Evolutionary conservation across 2,888 invertebrate genomes (phyloP), one percentile per base, ranked within the genome.

Genomic region (Clivina fossor): DNA sequence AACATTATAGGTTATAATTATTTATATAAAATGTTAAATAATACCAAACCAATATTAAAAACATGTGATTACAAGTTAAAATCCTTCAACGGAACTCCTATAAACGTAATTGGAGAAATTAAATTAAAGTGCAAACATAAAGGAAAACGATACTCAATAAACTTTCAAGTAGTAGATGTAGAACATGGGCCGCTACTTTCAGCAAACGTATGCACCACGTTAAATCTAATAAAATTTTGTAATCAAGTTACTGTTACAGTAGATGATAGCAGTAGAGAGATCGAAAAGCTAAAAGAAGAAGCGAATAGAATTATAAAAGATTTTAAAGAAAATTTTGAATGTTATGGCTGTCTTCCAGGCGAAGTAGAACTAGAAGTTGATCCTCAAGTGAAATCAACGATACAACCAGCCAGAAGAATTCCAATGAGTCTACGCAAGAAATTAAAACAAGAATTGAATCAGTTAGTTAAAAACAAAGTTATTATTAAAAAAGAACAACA

Each of bases 361-460:
- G 37, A 50, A 43, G 47, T 58, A 19, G 22, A 18, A 7, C 19
- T 59, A 13, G 57, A 59, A 46, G 22, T 59, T 7, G 53, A 49
- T 18, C 7, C 28, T 18, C 8, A 11, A 11, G 37, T 59, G 4
- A 46, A 41, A 47, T 55, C 59, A 3, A 28, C 16, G n/a, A 53
- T 50, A 19, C 59, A 57, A 44, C 8, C 33, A 18, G 44, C 54
- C 7, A 44, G 47, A 30, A 19, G 30, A 20, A 38, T 57, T 18
- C 44, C 53, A 33, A 37, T 54, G 1, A 35, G 28, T 9, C 16
- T 56, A 40, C 37, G 26, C 1, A 19, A 40, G 9, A 20, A 40
- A 13, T 33, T 59, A n/a, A 57, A 54, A 15, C 9, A 37, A 55
- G 57, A 60, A 43, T 9, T 59, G 3, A 30, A 48, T 5, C 13